Evolutionary conservation across 2,888 invertebrate genomes (phyloP), one percentile per base, ranked within the genome.

Genomic region (Lydus trimaculatus): DNA sequence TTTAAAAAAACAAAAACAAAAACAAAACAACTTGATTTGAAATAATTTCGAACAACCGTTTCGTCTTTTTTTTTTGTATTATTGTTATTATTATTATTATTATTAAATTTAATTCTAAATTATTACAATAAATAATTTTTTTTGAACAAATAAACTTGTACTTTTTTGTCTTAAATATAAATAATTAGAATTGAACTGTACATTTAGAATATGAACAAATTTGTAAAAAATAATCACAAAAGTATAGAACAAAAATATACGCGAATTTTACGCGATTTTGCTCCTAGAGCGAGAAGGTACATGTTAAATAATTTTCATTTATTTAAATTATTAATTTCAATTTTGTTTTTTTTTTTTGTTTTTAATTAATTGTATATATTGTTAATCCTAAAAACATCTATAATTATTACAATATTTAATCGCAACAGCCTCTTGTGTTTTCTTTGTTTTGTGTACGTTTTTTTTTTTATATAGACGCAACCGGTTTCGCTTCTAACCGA

Each of bases 391-490:
- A 67, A 83, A 80, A 84, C 84, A 84, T 80, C 83, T 85, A 82
- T 56, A 56, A 56, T 74, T 83, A 81, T 83, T 84, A 83, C 80
- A 82, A 82, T 83, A 80, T 56, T 52, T n/a, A 56, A 56, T 82
- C 82, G 84, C 84, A 85, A 85, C 85, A 85, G 85, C 85, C 85
- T 85, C 83, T 81, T 82, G 82, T 84, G 84, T 83, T 80, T 80
- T 82, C 83, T 81, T 80, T 83, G 81, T 81, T 81, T 82, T 82
- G 79, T 78, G 76, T 76, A 74, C 11, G 20, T 48, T 23, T 20
- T 4, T 48, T 23, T 43, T 36, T n/a, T n/a, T 43, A 17, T 2
- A 28, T 2, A 25, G 52, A 52, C 52, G 23, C 13, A 11, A 52
- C 52, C 52, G 52, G 5, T 52, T 52, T 25, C 52, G 11, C 7